Evolutionary conservation across 2,888 invertebrate species (phyloP).

Genomic region (Campoplex capitator): DNA sequence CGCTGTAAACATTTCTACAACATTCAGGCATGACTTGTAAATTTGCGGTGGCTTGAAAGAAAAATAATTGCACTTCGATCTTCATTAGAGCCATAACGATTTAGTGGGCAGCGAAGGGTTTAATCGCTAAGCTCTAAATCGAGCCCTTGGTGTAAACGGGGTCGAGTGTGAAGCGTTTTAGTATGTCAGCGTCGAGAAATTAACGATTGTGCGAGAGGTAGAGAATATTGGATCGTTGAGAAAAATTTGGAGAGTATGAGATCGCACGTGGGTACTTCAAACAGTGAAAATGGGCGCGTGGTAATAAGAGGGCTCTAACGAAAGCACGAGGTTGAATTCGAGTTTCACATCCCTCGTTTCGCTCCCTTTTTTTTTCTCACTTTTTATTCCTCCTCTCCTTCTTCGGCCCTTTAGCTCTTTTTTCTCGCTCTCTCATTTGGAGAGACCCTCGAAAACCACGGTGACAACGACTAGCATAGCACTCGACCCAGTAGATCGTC

Average conservation of each 20-base stretch:
- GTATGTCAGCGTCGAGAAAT: not conserved
- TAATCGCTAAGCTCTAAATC: not conserved
- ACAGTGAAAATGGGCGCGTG: constrained; percentile 37
- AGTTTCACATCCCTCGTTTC: not conserved
- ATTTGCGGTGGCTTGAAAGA: too few relatives aligned
- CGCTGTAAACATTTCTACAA: too few relatives aligned
- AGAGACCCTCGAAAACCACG: constrained; percentile 50
- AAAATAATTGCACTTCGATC: not conserved
- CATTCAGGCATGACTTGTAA: too few relatives aligned
- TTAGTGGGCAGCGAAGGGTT: not conserved
- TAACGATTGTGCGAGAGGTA: not conserved
- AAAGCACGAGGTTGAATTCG: constrained; percentile 33
- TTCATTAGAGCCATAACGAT: not conserved
- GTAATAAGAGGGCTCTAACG: constrained; percentile 43
- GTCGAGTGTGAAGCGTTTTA: not conserved
- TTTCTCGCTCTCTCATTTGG: constrained; percentile 40
- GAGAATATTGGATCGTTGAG: constrained; percentile 1
- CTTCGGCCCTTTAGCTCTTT: not conserved
- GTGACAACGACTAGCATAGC: constrained; percentile 52
- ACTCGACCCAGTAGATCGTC: constrained; percentile 76
- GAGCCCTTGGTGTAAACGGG: not conserved
- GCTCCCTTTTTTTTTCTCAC: not conserved
- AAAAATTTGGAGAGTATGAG: not conserved
- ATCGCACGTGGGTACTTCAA: constrained; percentile 38
- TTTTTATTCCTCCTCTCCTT: not conserved